A percentile compares a stretch with the other conserved stretches of the same genome.
Evolutionary conservation across 2,888 invertebrate species (phyloP).

Genomic region (Nesidiocoris tenuis): DNA sequence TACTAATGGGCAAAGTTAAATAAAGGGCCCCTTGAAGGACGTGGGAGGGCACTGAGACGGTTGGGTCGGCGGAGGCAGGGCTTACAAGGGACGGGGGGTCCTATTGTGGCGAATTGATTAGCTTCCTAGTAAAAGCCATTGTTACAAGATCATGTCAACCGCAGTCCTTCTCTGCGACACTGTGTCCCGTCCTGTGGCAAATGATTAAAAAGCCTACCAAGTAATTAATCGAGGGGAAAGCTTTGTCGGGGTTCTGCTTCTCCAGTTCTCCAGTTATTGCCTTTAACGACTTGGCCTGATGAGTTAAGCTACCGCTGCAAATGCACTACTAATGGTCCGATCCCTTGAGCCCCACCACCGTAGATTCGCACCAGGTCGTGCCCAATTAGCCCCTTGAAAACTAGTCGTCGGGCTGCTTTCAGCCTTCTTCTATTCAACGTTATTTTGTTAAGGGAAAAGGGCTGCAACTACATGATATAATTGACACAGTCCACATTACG

Average conservation of each 20-base stretch:
- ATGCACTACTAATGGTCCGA: constrained; percentile 30
- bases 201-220: constrained; percentile 45
- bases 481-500: too few relatives aligned
- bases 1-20: constrained; percentile 46
- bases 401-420: too few relatives aligned
- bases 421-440: too few relatives aligned
- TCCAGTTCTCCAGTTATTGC: constrained; percentile 42
- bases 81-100: not conserved
- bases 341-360: constrained; percentile 25
- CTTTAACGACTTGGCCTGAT: constrained; percentile 40
- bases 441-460: too few relatives aligned
- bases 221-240: constrained; percentile 42
- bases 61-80: not conserved
- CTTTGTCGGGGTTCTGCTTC: constrained; percentile 31
- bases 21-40: constrained; percentile 29
- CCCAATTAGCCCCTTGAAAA: too few relatives aligned
- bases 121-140: constrained; percentile 42
- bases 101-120: constrained; percentile 43
- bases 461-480: too few relatives aligned
- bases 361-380: too few relatives aligned
- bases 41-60: constrained; percentile 7
- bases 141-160: constrained; percentile 44
- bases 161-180: constrained; percentile 28
- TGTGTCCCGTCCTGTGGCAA: constrained; percentile 16
- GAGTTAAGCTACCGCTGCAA: constrained; percentile 20